Evolutionary conservation across 2,797 vertebrate species (phyloP).

Genomic region (Alauda arvensis): DNA sequence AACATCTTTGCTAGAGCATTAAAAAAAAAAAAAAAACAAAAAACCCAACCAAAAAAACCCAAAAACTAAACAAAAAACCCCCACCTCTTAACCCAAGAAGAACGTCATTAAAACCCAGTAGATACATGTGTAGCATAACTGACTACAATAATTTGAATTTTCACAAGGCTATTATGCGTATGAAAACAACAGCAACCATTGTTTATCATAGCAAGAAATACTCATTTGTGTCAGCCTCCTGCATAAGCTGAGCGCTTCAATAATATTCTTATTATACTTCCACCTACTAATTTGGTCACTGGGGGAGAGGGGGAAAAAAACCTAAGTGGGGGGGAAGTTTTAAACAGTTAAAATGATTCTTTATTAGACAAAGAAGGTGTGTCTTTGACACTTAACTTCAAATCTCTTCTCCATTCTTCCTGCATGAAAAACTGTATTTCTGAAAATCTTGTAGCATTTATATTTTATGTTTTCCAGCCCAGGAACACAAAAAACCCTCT

Average conservation of each 20-base stretch:
- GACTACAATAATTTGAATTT: neutral
- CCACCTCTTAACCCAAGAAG: neutral
- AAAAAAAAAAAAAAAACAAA: neutral
- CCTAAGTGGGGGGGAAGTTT: rapidly evolving
- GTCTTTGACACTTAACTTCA: neutral
- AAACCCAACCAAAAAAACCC: neutral
- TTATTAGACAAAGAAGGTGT: neutral
- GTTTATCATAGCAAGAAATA: neutral
- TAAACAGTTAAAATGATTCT: neutral
- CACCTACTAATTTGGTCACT: neutral
- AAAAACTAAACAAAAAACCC: neutral
- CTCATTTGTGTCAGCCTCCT: neutral
- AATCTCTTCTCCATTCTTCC: neutral
- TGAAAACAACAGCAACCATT: neutral
- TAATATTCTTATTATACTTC: neutral
- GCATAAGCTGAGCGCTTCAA: neutral
- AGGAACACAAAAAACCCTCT: neutral
- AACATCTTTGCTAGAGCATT: neutral
- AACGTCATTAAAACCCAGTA: neutral
- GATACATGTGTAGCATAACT: neutral
- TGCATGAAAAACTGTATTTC: neutral
- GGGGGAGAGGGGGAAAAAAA: neutral
- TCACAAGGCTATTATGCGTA: neutral
- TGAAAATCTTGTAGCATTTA: neutral
- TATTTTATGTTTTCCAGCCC: neutral